Percentiles rank a stretch among this genome's conserved stretches.
phyloP scores from a whole-genome alignment of 2,113 vertebrate species.

The Pycnonotus jocosus region DNA sequence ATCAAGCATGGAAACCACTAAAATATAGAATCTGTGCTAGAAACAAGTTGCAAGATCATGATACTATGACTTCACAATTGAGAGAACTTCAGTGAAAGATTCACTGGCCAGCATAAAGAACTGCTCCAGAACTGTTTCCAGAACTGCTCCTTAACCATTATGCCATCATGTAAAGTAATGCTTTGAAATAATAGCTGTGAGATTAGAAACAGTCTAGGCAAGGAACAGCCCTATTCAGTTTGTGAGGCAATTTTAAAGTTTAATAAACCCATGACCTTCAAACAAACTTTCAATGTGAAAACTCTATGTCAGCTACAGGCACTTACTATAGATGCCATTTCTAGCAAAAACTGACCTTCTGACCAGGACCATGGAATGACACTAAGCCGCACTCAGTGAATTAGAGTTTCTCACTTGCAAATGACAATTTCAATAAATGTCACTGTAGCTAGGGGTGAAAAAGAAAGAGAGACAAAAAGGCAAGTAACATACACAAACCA shows the following conservation, averaged over 20 bases:
- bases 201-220: not conserved
- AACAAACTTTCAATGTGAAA: not conserved
- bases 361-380: not conserved
- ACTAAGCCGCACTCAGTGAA: not conserved
- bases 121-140: not conserved
- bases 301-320: not conserved
- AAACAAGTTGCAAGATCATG: not conserved
- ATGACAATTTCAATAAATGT: not conserved
- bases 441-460: not conserved
- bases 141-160: not conserved
- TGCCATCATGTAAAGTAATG: not conserved
- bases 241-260: not conserved
- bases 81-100: not conserved
- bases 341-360: not conserved
- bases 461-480: not conserved
- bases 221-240: not conserved
- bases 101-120: not conserved
- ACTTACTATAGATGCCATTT: not conserved
- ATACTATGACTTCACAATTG: not conserved
- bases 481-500: not conserved
- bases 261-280: not conserved
- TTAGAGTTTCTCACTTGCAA: not conserved
- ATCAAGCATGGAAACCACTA: not conserved
- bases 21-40: not conserved
- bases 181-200: not conserved